These are phyloP conservation scores for Anguilla anguilla DNA, from an alignment of 2,797 vertebrate genomes.

Conservation along the genomic window DNA sequence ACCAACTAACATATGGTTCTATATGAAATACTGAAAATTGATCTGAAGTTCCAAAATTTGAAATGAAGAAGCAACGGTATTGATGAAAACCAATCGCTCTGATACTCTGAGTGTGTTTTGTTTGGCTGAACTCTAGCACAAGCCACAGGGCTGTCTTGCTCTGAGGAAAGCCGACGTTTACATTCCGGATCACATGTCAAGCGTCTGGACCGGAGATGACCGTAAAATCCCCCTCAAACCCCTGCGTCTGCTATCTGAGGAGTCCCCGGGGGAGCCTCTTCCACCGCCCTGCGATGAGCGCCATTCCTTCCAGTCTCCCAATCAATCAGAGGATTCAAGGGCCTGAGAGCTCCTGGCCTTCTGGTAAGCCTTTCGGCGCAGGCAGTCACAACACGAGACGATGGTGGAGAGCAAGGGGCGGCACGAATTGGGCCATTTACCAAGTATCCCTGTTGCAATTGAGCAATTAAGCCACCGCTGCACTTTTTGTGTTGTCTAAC, in stretches of 20 bases:
- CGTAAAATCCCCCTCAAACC: conserved; percentile 23
- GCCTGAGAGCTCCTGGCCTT: neutral
- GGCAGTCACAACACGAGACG: neutral
- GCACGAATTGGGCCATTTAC: neutral
- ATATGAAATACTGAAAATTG: conserved; percentile 16
- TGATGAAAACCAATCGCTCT: conserved; percentile 44
- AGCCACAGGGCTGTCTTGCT: conserved; percentile 40
- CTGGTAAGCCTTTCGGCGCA: neutral
- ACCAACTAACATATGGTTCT: conserved; percentile 37
- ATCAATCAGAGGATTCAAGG: conserved; percentile 37
- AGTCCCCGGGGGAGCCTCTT: conserved; percentile 24
- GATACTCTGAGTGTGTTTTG: conserved; percentile 38
- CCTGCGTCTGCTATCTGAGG: conserved; percentile 32
- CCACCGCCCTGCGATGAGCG: conserved; percentile 22
- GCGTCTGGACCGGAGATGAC: conserved; percentile 41
- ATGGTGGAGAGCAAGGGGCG: neutral
- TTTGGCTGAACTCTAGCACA: conserved; percentile 51
- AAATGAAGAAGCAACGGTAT: conserved; percentile 32
- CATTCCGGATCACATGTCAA: conserved; percentile 42
- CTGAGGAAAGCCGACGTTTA: conserved; percentile 39
- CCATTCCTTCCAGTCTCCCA: conserved; percentile 11
- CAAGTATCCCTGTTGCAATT: neutral
- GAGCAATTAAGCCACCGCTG: neutral
- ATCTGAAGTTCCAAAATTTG: conserved; percentile 22
- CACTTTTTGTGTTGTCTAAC: neutral